Percentiles rank a stretch among this genome's conserved stretches.
These are phyloP conservation scores for Petromus typicus DNA, from an alignment of 2,113 vertebrate species.

Conservation along the genomic window DNA sequence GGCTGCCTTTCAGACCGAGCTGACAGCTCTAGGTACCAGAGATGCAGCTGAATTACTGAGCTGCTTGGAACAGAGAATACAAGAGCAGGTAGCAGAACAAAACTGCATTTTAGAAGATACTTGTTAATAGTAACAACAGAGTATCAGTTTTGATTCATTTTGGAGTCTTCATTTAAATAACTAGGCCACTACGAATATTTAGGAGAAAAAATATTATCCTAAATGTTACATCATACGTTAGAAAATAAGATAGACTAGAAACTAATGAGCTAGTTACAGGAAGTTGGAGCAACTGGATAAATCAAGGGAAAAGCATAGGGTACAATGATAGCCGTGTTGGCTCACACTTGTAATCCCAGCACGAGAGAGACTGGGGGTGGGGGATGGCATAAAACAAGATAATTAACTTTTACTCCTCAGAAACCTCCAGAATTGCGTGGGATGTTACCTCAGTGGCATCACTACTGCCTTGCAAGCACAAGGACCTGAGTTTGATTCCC, in stretches of 20 bases:
- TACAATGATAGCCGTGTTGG: too few species aligned
- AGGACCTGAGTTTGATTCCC: too few species aligned
- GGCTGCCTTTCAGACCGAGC: conserved; percentile 88
- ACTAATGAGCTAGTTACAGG: conserved; percentile 1
- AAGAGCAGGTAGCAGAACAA: conserved; percentile 91
- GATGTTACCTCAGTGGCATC: too few species aligned
- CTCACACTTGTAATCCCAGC: too few species aligned
- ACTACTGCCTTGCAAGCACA: too few species aligned
- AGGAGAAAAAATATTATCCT: not conserved
- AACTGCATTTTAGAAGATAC: not conserved
- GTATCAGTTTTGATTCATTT: conserved; percentile 13
- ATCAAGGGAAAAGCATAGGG: too few species aligned
- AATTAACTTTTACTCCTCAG: not conserved
- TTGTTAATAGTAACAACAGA: conserved; percentile 24
- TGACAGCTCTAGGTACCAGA: conserved; percentile 88
- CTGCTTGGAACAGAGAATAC: conserved; percentile 91
- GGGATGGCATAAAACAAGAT: not conserved
- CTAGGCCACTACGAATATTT: conserved; percentile 13
- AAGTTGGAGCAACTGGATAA: conserved; percentile 7
- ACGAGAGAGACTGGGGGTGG: too few species aligned
- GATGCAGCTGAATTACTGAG: conserved; percentile 90
- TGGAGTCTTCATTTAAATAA: conserved; percentile 38
- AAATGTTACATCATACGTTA: conserved; percentile 13
- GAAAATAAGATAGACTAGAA: conserved; percentile 53
- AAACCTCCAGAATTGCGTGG: not conserved